Evolutionary conservation across 1,140 invertebrate species (phyloP), one percentile per base, ranked within the genome.

Genomic region (Neotoxoptera formosana): DNA sequence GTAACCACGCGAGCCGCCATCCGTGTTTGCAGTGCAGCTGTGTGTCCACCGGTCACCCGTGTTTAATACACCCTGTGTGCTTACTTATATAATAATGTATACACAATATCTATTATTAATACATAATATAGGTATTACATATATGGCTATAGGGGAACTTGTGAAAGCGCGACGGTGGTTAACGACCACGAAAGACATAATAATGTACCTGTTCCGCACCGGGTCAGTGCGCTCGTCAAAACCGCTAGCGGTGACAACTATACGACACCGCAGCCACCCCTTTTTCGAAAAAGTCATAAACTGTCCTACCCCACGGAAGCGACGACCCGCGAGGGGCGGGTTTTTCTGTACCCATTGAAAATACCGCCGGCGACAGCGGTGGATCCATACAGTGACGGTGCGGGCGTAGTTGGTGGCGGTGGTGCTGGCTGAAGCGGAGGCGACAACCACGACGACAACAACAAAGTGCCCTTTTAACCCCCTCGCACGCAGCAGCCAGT

Each of bases 391-490:
- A 76, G 60, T 20, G 17, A 14, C 14, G 14, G 14, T 17, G 60
- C 30, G n/a, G 30, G n/a, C 30, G 30, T 76, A 76, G 30, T 76
- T 17, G 60, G 14, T n/a, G 60, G 1, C 17, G 60, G n/a, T 76
- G 60, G n/a, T 76, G 60, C 30, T n/a, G n/a, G 60, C 60, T n/a
- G 30, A 76, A 76, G 14, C 60, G 88, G 47, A 51, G n/a, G 83
- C 56, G 36, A 48, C 48, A 34, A 30, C 30, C 34, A 36, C 34
- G 36, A 48, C 67, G 67, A 83, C 90, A 41, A 93, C 91, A 25
- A 86, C 91, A 84, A 93, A 93, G 81, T 93, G 91, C 91, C 81
- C 34, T 93, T 91, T 53, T 93, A 60, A 90, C 89, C 53, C 89
- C 88, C 89, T 51, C 48, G 20, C 47, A 25, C 30, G 36, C 51